Base-by-base conservation (phyloP, 2,797 vertebrate species). In the Halcyon smyrnensis region DNA sequence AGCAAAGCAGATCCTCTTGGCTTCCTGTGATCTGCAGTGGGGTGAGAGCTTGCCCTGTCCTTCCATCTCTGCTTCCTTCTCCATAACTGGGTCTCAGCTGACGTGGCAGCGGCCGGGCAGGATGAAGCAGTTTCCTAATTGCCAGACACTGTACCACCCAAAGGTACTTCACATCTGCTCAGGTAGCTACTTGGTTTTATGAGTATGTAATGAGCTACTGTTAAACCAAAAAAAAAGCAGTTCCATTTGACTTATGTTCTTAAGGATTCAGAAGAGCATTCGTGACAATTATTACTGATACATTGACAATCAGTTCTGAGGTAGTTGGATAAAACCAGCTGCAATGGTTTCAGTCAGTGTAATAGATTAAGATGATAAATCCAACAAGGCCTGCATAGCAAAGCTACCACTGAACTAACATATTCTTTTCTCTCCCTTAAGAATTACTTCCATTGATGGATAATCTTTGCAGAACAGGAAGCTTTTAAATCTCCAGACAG, bases 311-410 rank as follows among this genome's bases (percentile, higher is more conserved):
- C 30, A 43, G 28, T 71, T 76, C 50, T 36, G 53, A 67, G 57
- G 24, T 63, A 84, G 73, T 12, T 97, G 84, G 76, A 41, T 93
- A 85, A 94, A 94, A 96, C 27, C 53, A 81, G 56, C 79, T 89
- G 71, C 27, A 63, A 13, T 73, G 64, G 87, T 94, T 97, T 95
- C 79, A 84, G 54, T 59, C 78, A 89, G 15, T 75, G 84, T 48
- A 95, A 85, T 75, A 73, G 86, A 92, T 94, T 78, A 91, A 92
- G 86, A 87, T 84, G 93, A 96, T 95, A 96, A 96, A 95, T 95
- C 59, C 95, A 90, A 88, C 37, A 87, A 95, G 86, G 64, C 69
- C 45, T 91, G 87, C 65, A 36, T 39, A 89, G 94, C 20, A 90
- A 94, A 95, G 56, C 86, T 80, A 90, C 37, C 4, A 12, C 32